phyloP scores from a whole-genome alignment of 2,113 vertebrate species.

The Aptenodytes patagonicus region DNA sequence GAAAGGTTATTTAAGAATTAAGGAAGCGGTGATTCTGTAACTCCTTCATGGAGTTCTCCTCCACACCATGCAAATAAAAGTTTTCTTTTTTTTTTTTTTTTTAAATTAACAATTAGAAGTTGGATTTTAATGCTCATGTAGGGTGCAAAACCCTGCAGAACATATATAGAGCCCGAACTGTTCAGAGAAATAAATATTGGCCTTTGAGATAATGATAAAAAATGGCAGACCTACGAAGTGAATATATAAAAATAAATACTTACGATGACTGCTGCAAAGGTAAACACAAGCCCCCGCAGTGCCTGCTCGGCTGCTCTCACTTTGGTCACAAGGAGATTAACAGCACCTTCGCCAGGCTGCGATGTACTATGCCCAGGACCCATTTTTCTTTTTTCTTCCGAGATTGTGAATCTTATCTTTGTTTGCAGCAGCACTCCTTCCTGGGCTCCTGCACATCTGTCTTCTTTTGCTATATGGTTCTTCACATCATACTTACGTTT shows the following conservation, averaged over 20 bases:
- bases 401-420: background rate
- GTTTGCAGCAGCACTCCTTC: background rate
- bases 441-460: background rate
- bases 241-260: background rate
- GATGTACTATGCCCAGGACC: background rate
- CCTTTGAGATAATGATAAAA: background rate
- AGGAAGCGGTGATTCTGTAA: background rate
- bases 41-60: background rate
- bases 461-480: accelerated
- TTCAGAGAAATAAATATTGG: too few relatives aligned
- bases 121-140: background rate
- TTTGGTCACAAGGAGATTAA: background rate
- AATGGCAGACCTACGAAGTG: background rate
- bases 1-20: accelerated
- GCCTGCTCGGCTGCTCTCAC: background rate
- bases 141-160: background rate
- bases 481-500: background rate
- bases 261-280: background rate
- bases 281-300: background rate
- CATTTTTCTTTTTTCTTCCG: background rate
- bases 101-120: background rate
- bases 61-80: background rate
- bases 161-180: background rate
- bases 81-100: too few relatives aligned
- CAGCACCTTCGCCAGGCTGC: background rate